Evolutionary conservation across 1,140 invertebrate genomes (phyloP).

Genomic region (Micrasema minimum): DNA sequence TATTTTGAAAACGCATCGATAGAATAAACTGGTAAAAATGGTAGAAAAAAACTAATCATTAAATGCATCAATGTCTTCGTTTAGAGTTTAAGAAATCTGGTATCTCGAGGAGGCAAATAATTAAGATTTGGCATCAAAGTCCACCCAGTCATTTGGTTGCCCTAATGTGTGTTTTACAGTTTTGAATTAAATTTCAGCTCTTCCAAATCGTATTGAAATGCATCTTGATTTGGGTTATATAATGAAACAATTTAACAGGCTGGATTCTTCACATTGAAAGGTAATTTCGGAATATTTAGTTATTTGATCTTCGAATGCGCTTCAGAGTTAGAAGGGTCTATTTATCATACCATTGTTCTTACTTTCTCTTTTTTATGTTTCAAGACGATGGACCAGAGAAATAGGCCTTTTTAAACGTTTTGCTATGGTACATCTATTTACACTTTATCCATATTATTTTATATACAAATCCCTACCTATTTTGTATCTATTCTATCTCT

Average conservation of each 20-base stretch:
- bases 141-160: no score
- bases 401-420: conserved; percentile 21
- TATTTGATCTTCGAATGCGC: conserved; percentile 34
- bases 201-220: conserved; percentile 19
- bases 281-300: conserved; percentile 31
- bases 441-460: conserved; percentile 3
- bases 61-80: no score
- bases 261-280: conserved; percentile 9
- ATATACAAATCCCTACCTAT: conserved; percentile 7
- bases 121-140: no score
- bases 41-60: no score
- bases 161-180: not conserved
- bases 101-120: no score
- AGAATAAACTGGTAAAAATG: no score
- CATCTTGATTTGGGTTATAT: conserved; percentile 23
- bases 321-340: conserved; percentile 22
- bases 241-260: conserved; percentile 7
- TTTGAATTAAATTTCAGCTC: conserved; percentile 27
- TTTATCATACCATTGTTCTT: conserved; percentile 3
- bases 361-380: not conserved
- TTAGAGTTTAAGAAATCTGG: no score
- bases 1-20: no score
- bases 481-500: not conserved
- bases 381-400: conserved; percentile 1
- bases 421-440: conserved; percentile 25